Percentiles rank a stretch among this genome's conserved stretches.
These are phyloP conservation scores for Drosophila insularis DNA, from an alignment of 1,140 invertebrate genomes.

Conservation along the genomic window DNA sequence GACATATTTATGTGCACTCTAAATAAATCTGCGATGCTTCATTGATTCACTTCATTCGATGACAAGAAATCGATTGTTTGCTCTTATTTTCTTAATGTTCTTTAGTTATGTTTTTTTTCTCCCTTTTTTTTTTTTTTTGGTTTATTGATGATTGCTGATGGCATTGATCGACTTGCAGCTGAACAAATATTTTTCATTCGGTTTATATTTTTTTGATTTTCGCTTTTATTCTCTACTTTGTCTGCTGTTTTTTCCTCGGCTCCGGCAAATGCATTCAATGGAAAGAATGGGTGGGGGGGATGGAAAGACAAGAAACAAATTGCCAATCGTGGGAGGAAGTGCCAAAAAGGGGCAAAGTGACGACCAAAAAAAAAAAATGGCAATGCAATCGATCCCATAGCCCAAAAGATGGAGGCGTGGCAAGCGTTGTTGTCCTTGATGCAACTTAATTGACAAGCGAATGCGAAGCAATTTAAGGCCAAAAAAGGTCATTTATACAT, in stretches of 20 bases:
- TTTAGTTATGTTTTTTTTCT: not conserved
- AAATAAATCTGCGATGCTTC: too few species aligned
- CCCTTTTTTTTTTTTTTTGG: constrained; percentile 3
- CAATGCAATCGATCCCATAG: constrained; percentile 17
- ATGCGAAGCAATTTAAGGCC: constrained; percentile 64
- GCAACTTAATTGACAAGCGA: constrained; percentile 72
- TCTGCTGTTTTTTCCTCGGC: not conserved
- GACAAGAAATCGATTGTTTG: not conserved
- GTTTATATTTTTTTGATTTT: not conserved
- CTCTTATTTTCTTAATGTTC: not conserved
- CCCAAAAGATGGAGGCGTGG: not conserved
- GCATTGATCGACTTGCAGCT: constrained; percentile 9
- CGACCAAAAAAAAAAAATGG: not conserved
- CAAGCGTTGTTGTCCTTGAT: constrained; percentile 50
- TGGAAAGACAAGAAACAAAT: not conserved
- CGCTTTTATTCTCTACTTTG: not conserved
- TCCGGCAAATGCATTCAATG: not conserved
- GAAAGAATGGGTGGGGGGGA: not conserved
- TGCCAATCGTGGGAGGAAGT: constrained; percentile 14
- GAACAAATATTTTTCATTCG: constrained; percentile 1
- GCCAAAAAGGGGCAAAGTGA: not conserved
- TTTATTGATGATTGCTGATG: constrained; percentile 2
- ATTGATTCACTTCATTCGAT: not conserved
- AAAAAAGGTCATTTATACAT: constrained; percentile 31
- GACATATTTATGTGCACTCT: too few species aligned